These are phyloP conservation scores for Electrona antarctica DNA, from an alignment of 2,113 vertebrate genomes.

Conservation along the genomic window DNA sequence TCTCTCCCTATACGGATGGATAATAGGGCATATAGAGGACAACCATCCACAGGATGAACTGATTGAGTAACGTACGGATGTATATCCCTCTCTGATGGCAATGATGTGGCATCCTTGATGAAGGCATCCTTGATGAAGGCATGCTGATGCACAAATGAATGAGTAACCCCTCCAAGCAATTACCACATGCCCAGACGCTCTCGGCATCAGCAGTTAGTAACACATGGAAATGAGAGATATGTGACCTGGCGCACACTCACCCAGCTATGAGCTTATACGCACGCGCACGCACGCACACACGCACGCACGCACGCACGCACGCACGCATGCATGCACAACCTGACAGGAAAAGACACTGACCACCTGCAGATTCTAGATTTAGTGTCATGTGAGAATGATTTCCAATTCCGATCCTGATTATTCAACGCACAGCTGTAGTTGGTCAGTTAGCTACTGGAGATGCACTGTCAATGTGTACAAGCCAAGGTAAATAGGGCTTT, in stretches of 20 bases:
- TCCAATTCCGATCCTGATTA: too few species aligned
- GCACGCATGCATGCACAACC: neutral
- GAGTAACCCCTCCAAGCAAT: slow-evolving; percentile 19
- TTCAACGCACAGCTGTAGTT: too few species aligned
- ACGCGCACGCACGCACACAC: slow-evolving; percentile 4
- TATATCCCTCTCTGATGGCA: slow-evolving; percentile 18
- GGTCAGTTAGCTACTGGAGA: too few species aligned
- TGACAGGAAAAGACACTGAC: too few species aligned
- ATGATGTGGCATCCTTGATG: slow-evolving; percentile 38
- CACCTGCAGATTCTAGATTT: too few species aligned
- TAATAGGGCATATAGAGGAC: slow-evolving; percentile 12
- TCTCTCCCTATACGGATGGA: slow-evolving; percentile 24
- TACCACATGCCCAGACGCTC: neutral
- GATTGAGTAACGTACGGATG: slow-evolving; percentile 27
- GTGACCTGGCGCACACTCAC: neutral
- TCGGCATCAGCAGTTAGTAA: neutral
- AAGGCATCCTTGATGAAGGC: slow-evolving; percentile 34
- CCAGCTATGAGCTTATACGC: neutral
- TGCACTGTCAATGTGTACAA: neutral
- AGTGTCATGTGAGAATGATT: too few species aligned
- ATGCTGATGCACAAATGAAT: slow-evolving; percentile 16
- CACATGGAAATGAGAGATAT: neutral
- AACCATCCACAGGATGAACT: slow-evolving; percentile 23
- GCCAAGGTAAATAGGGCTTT: neutral
- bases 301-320: neutral